These are phyloP conservation scores for Acanthococcus lagerstroemiae DNA, from an alignment of 2,888 invertebrate species.

Conservation along the genomic window DNA sequence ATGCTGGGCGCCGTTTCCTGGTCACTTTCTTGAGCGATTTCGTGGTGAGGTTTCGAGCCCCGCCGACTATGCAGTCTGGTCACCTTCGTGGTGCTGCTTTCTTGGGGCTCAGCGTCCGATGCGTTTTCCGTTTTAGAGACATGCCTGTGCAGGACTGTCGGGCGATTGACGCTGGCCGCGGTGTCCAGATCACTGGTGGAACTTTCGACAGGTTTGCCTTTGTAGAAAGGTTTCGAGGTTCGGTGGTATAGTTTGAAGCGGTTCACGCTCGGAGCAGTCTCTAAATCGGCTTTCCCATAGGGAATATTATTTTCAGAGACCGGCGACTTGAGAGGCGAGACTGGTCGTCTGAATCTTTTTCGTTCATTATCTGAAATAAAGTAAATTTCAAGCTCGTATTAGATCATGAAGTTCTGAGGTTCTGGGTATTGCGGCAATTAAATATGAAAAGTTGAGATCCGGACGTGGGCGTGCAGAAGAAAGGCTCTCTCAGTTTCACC, in stretches of 20 bases:
- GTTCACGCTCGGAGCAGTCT: not conserved
- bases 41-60: constrained; percentile 46
- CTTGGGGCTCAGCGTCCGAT: not conserved
- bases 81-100: constrained; percentile 10
- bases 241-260: constrained; percentile 12
- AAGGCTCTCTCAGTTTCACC: too few relatives aligned
- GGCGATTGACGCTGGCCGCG: constrained; percentile 13
- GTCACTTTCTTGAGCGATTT: constrained; percentile 41
- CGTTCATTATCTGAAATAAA: constrained; percentile 8
- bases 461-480: too few relatives aligned
- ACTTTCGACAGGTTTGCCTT: constrained; percentile 2
- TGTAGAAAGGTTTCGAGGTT: constrained; percentile 5
- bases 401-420: not conserved
- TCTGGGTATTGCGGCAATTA: too few relatives aligned
- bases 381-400: not conserved
- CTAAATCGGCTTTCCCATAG: constrained; percentile 5
- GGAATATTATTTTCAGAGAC: constrained; percentile 10
- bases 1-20: constrained; percentile 55
- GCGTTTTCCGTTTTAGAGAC: not conserved
- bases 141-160: constrained; percentile 9
- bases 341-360: constrained; percentile 17
- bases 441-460: too few relatives aligned
- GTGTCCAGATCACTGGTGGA: not conserved
- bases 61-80: constrained; percentile 14
- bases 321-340: constrained; percentile 1